A percentile compares a stretch with the other conserved stretches of the same genome.
These are phyloP conservation scores for Mobula birostris DNA, from an alignment of 2,113 vertebrate species.

Conservation along the genomic window DNA sequence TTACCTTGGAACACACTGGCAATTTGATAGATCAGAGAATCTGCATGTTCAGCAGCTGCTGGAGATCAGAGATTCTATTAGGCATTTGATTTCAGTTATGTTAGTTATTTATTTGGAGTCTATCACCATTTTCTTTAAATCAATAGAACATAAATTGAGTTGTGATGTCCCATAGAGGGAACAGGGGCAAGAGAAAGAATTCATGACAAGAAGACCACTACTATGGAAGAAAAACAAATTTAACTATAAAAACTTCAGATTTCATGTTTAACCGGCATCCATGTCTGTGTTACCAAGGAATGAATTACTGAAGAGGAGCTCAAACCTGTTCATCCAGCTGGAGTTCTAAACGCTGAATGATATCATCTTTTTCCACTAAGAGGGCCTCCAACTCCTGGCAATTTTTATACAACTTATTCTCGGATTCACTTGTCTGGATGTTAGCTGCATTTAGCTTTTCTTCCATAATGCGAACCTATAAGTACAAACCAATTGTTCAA, in stretches of 20 bases:
- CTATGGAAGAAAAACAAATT: not conserved
- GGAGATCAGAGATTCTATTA: not conserved
- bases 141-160: not conserved
- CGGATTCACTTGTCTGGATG: conserved; percentile 74
- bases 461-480: conserved; percentile 90
- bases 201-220: not conserved
- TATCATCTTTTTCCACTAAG: conserved; percentile 80
- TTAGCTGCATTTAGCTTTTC: conserved; percentile 84
- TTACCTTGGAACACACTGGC: not conserved
- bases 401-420: conserved; percentile 72
- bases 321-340: conserved; percentile 91
- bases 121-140: not conserved
- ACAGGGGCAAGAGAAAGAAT: too few species aligned
- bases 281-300: not conserved
- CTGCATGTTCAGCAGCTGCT: not conserved
- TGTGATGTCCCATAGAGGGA: too few species aligned
- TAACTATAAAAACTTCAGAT: not conserved
- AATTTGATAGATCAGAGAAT: not conserved
- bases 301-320: not conserved
- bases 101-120: not conserved
- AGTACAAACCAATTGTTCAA: conserved; percentile 39
- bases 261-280: not conserved
- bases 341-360: conserved; percentile 73
- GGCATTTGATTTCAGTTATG: not conserved
- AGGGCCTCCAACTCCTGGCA: conserved; percentile 80